Evolutionary conservation across 2,888 invertebrate species (phyloP).

Genomic region (Trichacis sp.): DNA sequence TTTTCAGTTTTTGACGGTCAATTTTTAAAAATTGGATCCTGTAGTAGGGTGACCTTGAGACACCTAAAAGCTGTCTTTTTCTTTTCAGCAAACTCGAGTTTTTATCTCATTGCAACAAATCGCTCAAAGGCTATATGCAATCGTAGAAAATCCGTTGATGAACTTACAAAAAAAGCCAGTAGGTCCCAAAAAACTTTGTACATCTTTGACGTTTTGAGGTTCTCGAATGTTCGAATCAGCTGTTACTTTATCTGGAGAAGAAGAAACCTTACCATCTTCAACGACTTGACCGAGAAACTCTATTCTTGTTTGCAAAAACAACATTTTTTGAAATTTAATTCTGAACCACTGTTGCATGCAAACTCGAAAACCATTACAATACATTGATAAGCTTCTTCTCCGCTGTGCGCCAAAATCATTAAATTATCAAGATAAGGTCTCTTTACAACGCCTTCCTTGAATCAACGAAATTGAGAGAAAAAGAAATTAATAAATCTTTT

Average conservation of each 20-base stretch:
- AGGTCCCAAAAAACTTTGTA: slow-evolving; percentile 16
- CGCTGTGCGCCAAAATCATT: slow-evolving; percentile 12
- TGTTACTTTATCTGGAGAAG: slow-evolving; percentile 11
- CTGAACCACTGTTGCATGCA: slow-evolving; percentile 10
- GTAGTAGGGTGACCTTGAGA: not conserved
- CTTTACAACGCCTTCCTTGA: slow-evolving; percentile 5
- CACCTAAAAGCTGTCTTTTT: slow-evolving; percentile 9
- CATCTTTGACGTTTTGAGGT: slow-evolving; percentile 4
- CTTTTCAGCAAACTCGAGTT: slow-evolving; percentile 24
- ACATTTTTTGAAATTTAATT: slow-evolving; percentile 21
- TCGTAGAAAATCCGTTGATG: not conserved
- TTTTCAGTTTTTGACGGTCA: slow-evolving; percentile 26
- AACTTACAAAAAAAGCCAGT: slow-evolving; percentile 2
- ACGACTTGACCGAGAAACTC: slow-evolving; percentile 19
- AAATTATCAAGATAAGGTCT: slow-evolving; percentile 22
- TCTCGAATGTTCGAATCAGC: slow-evolving; percentile 13
- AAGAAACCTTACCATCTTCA: slow-evolving; percentile 14
- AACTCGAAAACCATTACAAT: slow-evolving; percentile 8
- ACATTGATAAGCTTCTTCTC: slow-evolving; percentile 11
- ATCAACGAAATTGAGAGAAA: slow-evolving; percentile 7
- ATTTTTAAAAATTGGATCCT: slow-evolving; percentile 43
- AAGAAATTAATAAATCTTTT: slow-evolving; percentile 13
- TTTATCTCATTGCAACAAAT: slow-evolving; percentile 38
- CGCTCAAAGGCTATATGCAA: slow-evolving; percentile 46
- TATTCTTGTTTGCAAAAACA: slow-evolving; percentile 13